Evolutionary conservation across 2,888 invertebrate genomes (phyloP).

Genomic region (Gibbula magus): DNA sequence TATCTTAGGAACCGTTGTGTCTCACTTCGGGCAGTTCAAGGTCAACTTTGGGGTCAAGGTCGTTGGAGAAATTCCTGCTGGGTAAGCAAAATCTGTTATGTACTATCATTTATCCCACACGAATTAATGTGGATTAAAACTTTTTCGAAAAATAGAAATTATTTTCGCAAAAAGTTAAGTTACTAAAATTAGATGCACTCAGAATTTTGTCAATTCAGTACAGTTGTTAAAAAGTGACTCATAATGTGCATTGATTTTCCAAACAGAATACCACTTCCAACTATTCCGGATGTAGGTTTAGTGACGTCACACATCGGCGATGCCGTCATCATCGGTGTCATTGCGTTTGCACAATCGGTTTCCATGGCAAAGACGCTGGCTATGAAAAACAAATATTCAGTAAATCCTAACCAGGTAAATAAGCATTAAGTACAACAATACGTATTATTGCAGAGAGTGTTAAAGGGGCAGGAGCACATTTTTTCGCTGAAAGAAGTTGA

Average conservation of each 20-base stretch:
- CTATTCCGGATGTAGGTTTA: constrained; percentile 40
- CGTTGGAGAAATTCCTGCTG: constrained; percentile 86
- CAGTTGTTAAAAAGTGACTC: too few species aligned
- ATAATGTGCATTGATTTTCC: neutral
- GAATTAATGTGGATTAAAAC: too few species aligned
- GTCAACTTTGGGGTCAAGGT: constrained; percentile 79
- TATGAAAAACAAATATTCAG: constrained; percentile 75
- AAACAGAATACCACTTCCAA: constrained; percentile 43
- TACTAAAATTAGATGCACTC: too few species aligned
- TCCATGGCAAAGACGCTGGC: constrained; percentile 76
- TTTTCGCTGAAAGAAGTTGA: too few species aligned
- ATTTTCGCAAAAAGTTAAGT: too few species aligned
- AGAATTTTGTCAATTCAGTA: too few species aligned
- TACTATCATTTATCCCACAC: neutral
- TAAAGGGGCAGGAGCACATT: too few species aligned
- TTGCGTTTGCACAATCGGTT: constrained; percentile 76
- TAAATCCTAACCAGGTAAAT: constrained; percentile 75
- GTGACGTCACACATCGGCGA: constrained; percentile 70
- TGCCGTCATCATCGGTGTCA: constrained; percentile 74
- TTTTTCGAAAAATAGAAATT: too few species aligned
- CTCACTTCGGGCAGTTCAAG: constrained; percentile 79
- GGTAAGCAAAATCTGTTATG: constrained; percentile 78
- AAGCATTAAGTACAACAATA: too few species aligned
- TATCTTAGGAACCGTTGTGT: constrained; percentile 79
- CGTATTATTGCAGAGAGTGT: too few species aligned